These are phyloP conservation scores for Karalla daura DNA, from an alignment of 2,797 vertebrate genomes.

Conservation along the genomic window DNA sequence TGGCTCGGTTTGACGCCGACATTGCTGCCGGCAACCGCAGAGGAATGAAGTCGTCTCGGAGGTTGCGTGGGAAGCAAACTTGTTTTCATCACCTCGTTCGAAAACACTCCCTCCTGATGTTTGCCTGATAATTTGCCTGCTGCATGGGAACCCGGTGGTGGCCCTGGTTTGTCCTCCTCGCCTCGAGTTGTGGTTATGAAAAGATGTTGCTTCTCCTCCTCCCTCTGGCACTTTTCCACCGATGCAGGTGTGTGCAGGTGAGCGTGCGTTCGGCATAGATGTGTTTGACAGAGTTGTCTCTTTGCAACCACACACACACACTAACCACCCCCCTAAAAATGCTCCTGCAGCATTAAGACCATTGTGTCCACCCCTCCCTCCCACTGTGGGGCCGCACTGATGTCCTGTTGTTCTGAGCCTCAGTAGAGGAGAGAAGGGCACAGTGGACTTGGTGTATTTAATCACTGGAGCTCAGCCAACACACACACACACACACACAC, in stretches of 20 bases:
- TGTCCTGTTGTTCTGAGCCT: constrained; percentile 48
- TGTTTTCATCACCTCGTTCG: constrained; percentile 33
- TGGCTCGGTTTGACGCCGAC: constrained; percentile 26
- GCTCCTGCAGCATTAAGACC: constrained; percentile 17
- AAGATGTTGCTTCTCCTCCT: constrained; percentile 20
- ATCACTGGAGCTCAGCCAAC: constrained; percentile 66
- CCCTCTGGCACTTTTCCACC: constrained; percentile 28
- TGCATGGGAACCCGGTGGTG: constrained; percentile 10
- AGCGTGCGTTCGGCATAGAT: constrained; percentile 18
- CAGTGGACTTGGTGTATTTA: constrained; percentile 59
- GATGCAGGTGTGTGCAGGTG: constrained; percentile 37
- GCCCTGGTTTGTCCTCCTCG: not conserved
- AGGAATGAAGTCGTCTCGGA: constrained; percentile 16
- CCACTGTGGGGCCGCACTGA: constrained; percentile 50
- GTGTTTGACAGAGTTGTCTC: constrained; percentile 13
- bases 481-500: constrained; percentile 42
- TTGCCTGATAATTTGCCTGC: constrained; percentile 23
- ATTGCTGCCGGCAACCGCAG: constrained; percentile 24
- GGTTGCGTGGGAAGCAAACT: constrained; percentile 20
- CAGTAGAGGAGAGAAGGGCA: constrained; percentile 51
- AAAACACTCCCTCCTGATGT: constrained; percentile 27
- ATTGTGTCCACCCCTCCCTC: constrained; percentile 14
- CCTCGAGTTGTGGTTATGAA: constrained; percentile 34
- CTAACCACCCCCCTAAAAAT: no score
- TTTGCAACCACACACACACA: constrained; percentile 36